Evolutionary conservation across 2,888 invertebrate genomes (phyloP).

Genomic region (Hipparchia semele): DNA sequence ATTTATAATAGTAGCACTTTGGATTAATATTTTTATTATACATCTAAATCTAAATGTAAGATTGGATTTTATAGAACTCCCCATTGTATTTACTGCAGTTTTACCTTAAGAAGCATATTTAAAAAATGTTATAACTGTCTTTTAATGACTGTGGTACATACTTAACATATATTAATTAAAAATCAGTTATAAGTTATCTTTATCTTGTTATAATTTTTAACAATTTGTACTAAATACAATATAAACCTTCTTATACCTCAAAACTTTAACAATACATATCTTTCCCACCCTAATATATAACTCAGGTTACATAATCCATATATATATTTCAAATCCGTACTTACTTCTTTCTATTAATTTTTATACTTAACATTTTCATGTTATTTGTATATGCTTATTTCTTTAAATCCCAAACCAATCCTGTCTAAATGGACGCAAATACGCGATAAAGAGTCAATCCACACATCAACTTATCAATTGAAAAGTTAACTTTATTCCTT

Average conservation of each 20-base stretch:
- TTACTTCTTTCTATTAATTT: conserved; percentile 1
- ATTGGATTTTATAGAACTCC: conserved; percentile 3
- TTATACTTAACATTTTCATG: neutral
- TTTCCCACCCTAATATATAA: conserved; percentile 31
- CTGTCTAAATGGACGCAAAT: too few relatives aligned
- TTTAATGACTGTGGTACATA: neutral
- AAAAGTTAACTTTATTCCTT: too few relatives aligned
- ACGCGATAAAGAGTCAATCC: too few relatives aligned
- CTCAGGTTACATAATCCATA: conserved; percentile 32
- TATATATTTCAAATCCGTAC: conserved; percentile 10
- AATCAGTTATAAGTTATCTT: neutral
- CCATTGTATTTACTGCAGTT: too few relatives aligned
- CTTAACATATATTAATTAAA: neutral
- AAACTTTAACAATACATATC: conserved; percentile 63
- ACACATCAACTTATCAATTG: too few relatives aligned
- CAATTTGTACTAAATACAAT: conserved; percentile 60
- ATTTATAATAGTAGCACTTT: conserved; percentile 47
- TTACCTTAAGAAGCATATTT: too few relatives aligned
- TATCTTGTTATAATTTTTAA: conserved; percentile 38
- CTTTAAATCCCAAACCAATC: too few relatives aligned
- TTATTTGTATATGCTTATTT: too few relatives aligned
- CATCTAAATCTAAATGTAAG: conserved; percentile 35
- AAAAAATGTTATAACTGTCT: neutral
- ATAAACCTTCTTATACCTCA: conserved; percentile 54
- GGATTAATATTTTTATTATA: conserved; percentile 43